A percentile compares a stretch with the other conserved stretches of the same genome.
phyloP scores from a whole-genome alignment of 1,140 invertebrate species.

The Caenorhabditis briggsae region DNA sequence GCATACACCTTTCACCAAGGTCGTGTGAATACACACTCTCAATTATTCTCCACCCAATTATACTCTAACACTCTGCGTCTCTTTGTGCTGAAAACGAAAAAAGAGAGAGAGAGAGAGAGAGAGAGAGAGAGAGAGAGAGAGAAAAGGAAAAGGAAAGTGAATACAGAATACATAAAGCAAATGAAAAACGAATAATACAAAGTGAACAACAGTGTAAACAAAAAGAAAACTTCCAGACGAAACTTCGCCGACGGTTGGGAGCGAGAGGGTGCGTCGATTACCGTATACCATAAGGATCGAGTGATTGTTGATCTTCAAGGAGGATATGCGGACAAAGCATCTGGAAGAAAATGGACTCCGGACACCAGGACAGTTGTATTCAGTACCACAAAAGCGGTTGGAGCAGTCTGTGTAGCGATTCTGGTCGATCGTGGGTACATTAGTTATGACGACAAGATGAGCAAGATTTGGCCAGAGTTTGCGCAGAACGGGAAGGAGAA shows the following conservation, averaged over 20 bases:
- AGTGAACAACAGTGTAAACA: conserved; percentile 40
- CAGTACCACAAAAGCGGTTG: conserved; percentile 76
- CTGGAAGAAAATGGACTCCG: conserved; percentile 68
- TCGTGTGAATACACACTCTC: not conserved
- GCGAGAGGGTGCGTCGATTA: conserved; percentile 73
- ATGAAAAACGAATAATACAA: conserved; percentile 9
- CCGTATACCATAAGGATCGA: conserved; percentile 72
- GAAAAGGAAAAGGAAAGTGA: not conserved
- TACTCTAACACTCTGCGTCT: conserved; percentile 17
- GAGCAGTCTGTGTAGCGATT: conserved; percentile 77
- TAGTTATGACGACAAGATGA: conserved; percentile 78
- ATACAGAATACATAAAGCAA: not conserved
- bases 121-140: not conserved
- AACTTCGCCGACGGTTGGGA: conserved; percentile 77
- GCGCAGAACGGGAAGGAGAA: conserved; percentile 78
- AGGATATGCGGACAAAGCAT: conserved; percentile 72
- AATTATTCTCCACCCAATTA: not conserved
- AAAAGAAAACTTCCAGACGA: conserved; percentile 64
- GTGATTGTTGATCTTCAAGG: conserved; percentile 75
- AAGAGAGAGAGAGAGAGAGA: not conserved
- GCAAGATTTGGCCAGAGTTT: conserved; percentile 80
- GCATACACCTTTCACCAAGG: not conserved
- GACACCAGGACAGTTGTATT: conserved; percentile 74
- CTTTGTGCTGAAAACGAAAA: not conserved
- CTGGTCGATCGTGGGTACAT: conserved; percentile 78